phyloP scores from a whole-genome alignment of 2,888 invertebrate genomes.

The Epinotia nisella region DNA sequence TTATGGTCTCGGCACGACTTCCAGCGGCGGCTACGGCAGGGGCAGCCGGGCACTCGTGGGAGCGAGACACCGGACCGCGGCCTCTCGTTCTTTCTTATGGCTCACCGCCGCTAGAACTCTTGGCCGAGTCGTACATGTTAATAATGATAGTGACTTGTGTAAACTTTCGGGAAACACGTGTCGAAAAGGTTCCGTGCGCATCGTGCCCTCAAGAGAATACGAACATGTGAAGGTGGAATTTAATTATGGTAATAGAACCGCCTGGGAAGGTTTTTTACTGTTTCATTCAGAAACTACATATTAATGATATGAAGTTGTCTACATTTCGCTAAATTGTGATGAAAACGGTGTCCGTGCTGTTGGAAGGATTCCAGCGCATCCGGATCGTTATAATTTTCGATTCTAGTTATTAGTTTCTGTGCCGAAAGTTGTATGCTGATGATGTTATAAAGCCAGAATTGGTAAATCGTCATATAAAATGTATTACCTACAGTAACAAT shows the following conservation, averaged over 20 bases:
- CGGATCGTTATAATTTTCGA: conserved; percentile 13
- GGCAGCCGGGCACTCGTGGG: too few species aligned
- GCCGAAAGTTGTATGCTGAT: neutral
- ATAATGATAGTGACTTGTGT: conserved; percentile 31
- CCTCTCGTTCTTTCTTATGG: neutral
- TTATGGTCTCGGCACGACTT: neutral
- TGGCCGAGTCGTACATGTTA: neutral
- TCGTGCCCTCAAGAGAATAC: conserved; percentile 16
- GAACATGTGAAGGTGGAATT: conserved; percentile 29
- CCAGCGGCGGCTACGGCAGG: neutral
- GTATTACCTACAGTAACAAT: too few species aligned
- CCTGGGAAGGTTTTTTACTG: conserved; percentile 5
- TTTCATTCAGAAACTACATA: conserved; percentile 11
- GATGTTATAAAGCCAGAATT: neutral
- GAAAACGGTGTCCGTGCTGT: neutral
- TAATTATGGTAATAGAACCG: conserved; percentile 29
- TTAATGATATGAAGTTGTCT: neutral
- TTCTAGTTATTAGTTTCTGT: neutral
- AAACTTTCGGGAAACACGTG: conserved; percentile 17
- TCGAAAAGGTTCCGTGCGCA: conserved; percentile 18
- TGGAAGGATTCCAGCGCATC: neutral
- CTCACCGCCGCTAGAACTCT: neutral
- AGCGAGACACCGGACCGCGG: neutral
- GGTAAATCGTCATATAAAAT: too few species aligned
- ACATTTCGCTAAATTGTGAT: conserved; percentile 1